A percentile compares a stretch with the other conserved stretches of the same genome.
These are phyloP conservation scores for Gulo gulo DNA, from an alignment of 2,113 vertebrate species.

Conservation along the genomic window DNA sequence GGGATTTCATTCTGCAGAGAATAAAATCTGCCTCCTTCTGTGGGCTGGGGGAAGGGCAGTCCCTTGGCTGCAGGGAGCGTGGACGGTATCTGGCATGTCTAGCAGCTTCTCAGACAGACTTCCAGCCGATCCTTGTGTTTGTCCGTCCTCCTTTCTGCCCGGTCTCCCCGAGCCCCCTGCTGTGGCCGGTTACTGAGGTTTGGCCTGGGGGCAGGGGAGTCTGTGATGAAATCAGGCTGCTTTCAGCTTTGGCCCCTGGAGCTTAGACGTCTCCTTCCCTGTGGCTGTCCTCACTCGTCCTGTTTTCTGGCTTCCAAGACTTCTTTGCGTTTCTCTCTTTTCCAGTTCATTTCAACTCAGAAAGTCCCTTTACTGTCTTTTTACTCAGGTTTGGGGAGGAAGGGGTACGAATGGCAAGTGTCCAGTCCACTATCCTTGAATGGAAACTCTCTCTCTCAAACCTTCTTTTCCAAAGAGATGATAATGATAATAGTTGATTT, in stretches of 20 bases:
- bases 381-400: neutral
- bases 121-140: neutral
- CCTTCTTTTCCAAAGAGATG: neutral
- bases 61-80: neutral
- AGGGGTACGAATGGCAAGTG: neutral
- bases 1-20: neutral
- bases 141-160: neutral
- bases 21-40: neutral
- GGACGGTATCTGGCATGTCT: no score
- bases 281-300: accelerated
- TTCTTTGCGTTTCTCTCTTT: neutral
- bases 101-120: neutral
- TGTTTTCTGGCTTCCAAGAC: neutral
- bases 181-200: neutral
- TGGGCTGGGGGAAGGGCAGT: neutral
- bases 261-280: neutral
- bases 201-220: neutral
- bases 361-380: neutral
- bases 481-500: neutral
- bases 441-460: neutral
- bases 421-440: neutral
- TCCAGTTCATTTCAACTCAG: neutral
- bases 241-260: neutral
- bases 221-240: neutral
- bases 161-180: neutral